Conservation (phyloP, 2,888 invertebrate species). For the Steromphala cineraria region DNA sequence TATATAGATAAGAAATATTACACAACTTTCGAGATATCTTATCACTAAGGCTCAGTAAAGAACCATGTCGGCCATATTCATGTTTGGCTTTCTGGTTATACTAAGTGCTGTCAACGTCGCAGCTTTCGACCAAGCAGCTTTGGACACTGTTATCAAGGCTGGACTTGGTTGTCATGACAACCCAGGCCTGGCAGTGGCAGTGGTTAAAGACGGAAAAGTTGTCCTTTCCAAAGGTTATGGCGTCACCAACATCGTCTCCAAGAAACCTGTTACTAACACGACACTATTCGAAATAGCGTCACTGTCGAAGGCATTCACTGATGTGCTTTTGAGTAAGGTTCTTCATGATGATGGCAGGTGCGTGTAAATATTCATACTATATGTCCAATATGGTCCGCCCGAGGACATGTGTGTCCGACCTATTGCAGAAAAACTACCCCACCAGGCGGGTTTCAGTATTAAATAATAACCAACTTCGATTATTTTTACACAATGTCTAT, state of each 20-base stretch:
- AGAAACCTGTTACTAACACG: constrained; percentile 43
- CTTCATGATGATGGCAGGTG: constrained; percentile 18
- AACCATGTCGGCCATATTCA: not conserved
- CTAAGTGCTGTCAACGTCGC: not conserved
- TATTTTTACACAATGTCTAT: no score
- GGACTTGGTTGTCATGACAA: constrained; percentile 32
- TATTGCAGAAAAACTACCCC: no score
- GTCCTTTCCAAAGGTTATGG: constrained; percentile 45
- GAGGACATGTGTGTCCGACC: no score
- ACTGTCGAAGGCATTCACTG: constrained; percentile 50
- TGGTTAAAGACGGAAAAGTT: constrained; percentile 43
- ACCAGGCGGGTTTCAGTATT: no score
- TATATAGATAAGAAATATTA: no score
- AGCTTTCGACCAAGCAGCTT: not conserved
- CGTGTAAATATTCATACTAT: no score
- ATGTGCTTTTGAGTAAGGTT: constrained; percentile 44
- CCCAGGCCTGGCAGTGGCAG: constrained; percentile 43
- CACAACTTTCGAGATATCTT: not conserved
- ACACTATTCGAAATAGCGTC: constrained; percentile 56
- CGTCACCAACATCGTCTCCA: constrained; percentile 28
- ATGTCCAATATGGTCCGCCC: no score
- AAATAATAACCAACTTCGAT: no score
- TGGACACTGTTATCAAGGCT: not conserved
- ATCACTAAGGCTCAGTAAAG: not conserved
- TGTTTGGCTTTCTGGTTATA: not conserved